Evolutionary conservation across 2,113 vertebrate genomes (phyloP), one percentile per base, ranked within the genome.

Genomic region (Thymallus thymallus): DNA sequence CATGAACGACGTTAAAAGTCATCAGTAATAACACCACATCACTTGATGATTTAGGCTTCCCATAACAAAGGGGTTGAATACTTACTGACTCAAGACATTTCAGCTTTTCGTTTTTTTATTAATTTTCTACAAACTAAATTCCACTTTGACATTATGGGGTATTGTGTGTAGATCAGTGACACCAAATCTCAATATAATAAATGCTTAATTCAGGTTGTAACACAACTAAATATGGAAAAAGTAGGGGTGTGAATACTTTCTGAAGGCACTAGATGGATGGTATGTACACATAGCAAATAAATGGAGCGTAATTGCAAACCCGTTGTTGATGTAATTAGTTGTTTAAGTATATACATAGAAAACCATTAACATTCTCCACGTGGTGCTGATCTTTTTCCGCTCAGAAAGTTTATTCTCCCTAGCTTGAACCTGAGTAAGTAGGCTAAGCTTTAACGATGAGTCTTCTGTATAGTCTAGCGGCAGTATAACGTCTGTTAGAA

Each of bases 241-340:
- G 35, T 2, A 10, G 35, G 35, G 35, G 35, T 41, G 35, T 41
- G 35, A 41, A 41, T 41, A 41, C 9, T 41, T 41, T 41, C 9
- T 41, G 9, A 72, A 72, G 80, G 84, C 78, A 80, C 46, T 88
- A 80, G 78, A 77, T 70, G 14, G 73, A 80, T 83, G 76, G 88
- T n/a, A n/a, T n/a, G 89, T 84, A 74, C 78, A 70, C 84, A 89
- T 82, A 91, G 90, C 87, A 91, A 92, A 93, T 91, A 92, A 92
- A 90, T 88, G 80, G 80, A 75, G 84, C 84, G 82, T 91, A 85
- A 91, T 91, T 91, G 84, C 78, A 80, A 79, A 76, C 77, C 82
- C 77, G 77, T 76, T 92, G 92, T 91, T 93, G 88, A 93, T 90
- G 84, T 89, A 86, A 92, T 92, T 90, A 91, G 82, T 80, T 86